These are phyloP conservation scores for Fragum sueziense DNA, from an alignment of 2,888 invertebrate genomes.

Conservation along the genomic window DNA sequence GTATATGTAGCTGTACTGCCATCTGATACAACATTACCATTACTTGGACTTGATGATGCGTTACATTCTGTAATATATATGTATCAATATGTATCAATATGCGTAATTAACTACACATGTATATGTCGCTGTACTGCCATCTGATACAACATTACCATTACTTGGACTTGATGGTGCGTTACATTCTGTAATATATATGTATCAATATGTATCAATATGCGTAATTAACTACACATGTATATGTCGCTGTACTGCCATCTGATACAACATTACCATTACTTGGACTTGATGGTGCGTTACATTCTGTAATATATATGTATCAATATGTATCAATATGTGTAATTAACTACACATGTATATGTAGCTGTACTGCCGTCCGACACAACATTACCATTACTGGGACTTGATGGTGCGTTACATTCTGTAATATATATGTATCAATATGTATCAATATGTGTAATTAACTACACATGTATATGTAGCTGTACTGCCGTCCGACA, in stretches of 20 bases:
- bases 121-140: constrained; percentile 40
- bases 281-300: constrained; percentile 10
- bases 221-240: constrained; percentile 41
- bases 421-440: too few species aligned
- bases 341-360: constrained; percentile 43
- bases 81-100: too few species aligned
- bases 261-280: constrained; percentile 35
- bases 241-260: constrained; percentile 35
- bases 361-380: constrained; percentile 35
- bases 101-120: constrained; percentile 41
- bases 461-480: constrained; percentile 44
- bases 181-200: constrained; percentile 8
- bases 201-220: too few species aligned
- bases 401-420: constrained; percentile 1
- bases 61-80: not conserved
- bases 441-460: too few species aligned
- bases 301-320: constrained; percentile 9
- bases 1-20: constrained; percentile 42
- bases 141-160: constrained; percentile 35
- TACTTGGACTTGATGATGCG: constrained; percentile 16
- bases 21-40: constrained; percentile 37
- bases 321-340: too few species aligned
- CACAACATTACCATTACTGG: constrained; percentile 35
- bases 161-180: constrained; percentile 10
- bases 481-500: constrained; percentile 31